These are phyloP conservation scores for Ictalurus punctatus DNA, from an alignment of 2,113 vertebrate species.

Conservation along the genomic window DNA sequence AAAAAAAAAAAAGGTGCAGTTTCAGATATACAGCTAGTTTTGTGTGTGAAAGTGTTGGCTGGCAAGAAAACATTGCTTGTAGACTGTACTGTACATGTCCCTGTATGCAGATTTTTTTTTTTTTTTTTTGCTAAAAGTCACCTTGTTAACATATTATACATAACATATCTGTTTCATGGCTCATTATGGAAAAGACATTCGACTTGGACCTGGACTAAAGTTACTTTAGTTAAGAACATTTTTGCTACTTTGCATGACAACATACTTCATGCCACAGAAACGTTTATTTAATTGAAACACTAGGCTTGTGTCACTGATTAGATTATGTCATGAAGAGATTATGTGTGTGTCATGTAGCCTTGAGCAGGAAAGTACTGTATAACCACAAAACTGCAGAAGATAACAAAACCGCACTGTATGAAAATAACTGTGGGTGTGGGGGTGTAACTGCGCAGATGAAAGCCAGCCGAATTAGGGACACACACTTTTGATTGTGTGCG, in stretches of 20 bases:
- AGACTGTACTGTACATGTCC: neutral
- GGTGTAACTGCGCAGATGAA: neutral
- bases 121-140: neutral
- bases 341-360: neutral
- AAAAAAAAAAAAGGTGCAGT: neutral
- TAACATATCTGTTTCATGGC: neutral
- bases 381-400: neutral
- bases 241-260: neutral
- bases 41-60: neutral
- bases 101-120: neutral
- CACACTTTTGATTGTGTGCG: conserved; percentile 18
- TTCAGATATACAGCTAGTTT: neutral
- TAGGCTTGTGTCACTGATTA: neutral
- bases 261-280: neutral
- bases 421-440: neutral
- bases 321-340: neutral
- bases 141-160: neutral
- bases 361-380: neutral
- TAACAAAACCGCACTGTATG: neutral
- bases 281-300: neutral
- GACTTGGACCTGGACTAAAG: neutral
- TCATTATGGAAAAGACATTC: neutral
- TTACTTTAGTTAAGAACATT: neutral
- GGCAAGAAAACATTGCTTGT: too few species aligned
- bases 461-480: neutral